Percentiles rank a stretch among this genome's conserved stretches.
Conservation (phyloP, 2,113 vertebrate species). For the Periophthalmus modestus region DNA sequence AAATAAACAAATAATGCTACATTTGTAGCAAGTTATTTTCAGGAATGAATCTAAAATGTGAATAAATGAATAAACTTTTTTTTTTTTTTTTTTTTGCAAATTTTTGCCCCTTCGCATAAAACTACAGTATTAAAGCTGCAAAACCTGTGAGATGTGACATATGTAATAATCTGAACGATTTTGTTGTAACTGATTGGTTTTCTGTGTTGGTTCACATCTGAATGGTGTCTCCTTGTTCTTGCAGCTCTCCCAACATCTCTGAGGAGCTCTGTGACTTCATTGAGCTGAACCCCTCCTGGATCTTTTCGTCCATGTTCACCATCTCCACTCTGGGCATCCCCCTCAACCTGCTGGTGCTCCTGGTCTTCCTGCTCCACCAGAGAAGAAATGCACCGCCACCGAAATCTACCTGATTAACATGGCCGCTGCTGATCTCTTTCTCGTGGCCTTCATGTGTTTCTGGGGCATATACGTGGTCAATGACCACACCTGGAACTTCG, state of each 20-base stretch:
- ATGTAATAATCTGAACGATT: too few relatives aligned
- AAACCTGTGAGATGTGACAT: too few relatives aligned
- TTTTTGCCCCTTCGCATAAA: too few relatives aligned
- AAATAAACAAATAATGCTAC: too few relatives aligned
- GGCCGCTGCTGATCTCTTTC: conserved; percentile 82
- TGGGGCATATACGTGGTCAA: conserved; percentile 81
- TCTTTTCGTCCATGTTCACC: conserved; percentile 79
- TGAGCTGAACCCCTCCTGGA: conserved; percentile 38
- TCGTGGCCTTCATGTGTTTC: conserved; percentile 81
- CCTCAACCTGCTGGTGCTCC: conserved; percentile 85
- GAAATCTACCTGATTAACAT: conserved; percentile 89
- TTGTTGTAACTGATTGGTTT: too few relatives aligned
- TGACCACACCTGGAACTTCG: conserved; percentile 81
- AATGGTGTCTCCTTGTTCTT: background rate
- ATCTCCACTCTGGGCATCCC: conserved; percentile 77
- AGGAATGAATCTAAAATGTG: too few relatives aligned
- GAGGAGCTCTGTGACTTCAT: background rate
- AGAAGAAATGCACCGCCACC: conserved; percentile 82
- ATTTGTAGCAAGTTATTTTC: too few relatives aligned
- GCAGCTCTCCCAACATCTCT: background rate
- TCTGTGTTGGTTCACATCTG: background rate
- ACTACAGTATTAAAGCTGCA: too few relatives aligned
- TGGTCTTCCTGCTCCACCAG: conserved; percentile 82
- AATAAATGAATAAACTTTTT: too few relatives aligned
- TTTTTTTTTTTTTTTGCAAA: too few relatives aligned